Conservation (phyloP, 2,888 invertebrate species). For the Drosophila neotestacea region DNA sequence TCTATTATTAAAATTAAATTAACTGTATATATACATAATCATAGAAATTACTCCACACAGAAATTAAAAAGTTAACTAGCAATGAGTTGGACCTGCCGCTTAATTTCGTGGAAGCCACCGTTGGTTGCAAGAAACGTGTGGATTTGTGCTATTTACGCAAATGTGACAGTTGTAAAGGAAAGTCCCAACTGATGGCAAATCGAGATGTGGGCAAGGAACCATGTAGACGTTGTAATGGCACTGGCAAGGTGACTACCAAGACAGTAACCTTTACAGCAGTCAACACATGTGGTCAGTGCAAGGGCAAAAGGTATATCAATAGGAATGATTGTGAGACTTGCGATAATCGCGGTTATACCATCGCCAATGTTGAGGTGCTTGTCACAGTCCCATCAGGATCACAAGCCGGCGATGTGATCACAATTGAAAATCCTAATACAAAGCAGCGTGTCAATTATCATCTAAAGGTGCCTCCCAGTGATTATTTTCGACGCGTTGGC, state of each 20-base stretch:
- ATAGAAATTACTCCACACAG: slow-evolving; percentile 38
- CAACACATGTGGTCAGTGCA: slow-evolving; percentile 74
- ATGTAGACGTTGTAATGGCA: slow-evolving; percentile 83
- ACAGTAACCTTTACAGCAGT: slow-evolving; percentile 64
- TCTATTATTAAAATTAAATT: too few species aligned
- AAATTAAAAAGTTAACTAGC: slow-evolving; percentile 58
- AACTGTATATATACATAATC: not conserved
- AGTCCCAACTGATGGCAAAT: slow-evolving; percentile 66
- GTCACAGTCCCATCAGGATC: slow-evolving; percentile 78
- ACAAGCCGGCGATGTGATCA: slow-evolving; percentile 75
- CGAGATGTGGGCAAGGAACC: slow-evolving; percentile 72
- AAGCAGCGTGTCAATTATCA: slow-evolving; percentile 74
- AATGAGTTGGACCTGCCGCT: slow-evolving; percentile 71
- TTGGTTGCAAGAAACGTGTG: slow-evolving; percentile 79
- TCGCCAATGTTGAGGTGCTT: slow-evolving; percentile 69
- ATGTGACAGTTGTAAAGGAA: slow-evolving; percentile 81
- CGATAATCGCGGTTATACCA: slow-evolving; percentile 76
- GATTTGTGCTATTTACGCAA: slow-evolving; percentile 73
- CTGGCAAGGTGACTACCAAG: slow-evolving; percentile 73
- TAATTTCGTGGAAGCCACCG: slow-evolving; percentile 79
- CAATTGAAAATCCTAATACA: slow-evolving; percentile 77
- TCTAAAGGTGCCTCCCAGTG: slow-evolving; percentile 72
- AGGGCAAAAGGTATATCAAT: slow-evolving; percentile 79
- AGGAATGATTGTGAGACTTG: slow-evolving; percentile 81
- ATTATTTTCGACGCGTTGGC: slow-evolving; percentile 78